Percentiles rank a stretch among this genome's conserved stretches.
Conservation (phyloP, 2,113 vertebrate species). For the Dendrocopos noguchii region DNA sequence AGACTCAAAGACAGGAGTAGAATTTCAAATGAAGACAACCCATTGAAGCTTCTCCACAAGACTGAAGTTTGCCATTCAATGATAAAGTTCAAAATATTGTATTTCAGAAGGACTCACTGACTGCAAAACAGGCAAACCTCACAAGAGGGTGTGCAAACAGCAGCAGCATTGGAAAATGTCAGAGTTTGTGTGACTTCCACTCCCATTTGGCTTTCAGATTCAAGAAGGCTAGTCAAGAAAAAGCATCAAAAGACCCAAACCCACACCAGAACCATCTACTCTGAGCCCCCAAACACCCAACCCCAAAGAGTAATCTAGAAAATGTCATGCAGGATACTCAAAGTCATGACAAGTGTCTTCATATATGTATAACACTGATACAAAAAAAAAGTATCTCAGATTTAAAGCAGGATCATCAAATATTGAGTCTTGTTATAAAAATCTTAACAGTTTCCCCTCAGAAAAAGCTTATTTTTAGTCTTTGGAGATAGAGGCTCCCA, state of each 20-base stretch:
- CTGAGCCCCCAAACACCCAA: background rate
- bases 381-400: background rate
- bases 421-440: background rate
- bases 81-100: background rate
- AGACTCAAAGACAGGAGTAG: background rate
- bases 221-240: background rate
- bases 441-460: fast-evolving
- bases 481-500: background rate
- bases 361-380: background rate
- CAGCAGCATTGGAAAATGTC: background rate
- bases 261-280: background rate
- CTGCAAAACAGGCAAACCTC: background rate
- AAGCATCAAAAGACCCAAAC: background rate
- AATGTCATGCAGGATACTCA: fast-evolving
- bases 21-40: slow-evolving; percentile 2
- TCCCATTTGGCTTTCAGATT: background rate
- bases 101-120: background rate
- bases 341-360: background rate
- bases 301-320: background rate
- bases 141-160: background rate
- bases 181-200: background rate
- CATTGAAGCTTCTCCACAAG: background rate
- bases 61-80: background rate
- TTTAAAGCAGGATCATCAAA: background rate
- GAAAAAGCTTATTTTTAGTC: background rate